phyloP scores from a whole-genome alignment of 2,113 vertebrate species.

The Lophura nycthemera region DNA sequence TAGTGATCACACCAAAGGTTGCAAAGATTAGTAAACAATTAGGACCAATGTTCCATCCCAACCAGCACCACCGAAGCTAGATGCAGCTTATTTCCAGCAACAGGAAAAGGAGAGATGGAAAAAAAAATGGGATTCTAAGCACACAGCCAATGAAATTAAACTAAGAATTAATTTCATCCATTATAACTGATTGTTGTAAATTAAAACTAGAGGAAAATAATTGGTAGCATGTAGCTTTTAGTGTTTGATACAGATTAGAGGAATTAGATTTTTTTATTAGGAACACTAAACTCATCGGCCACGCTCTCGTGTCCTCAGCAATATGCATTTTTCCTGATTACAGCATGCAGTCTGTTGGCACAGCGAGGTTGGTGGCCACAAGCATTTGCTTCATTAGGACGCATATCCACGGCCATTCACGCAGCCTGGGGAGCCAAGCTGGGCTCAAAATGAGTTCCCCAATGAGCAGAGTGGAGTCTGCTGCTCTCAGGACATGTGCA shows the following conservation, averaged over 20 bases:
- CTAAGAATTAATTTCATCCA: constrained; percentile 69
- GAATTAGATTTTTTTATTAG: constrained; percentile 69
- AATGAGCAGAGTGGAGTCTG: background rate
- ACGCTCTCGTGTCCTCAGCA: background rate
- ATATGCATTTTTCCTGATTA: background rate
- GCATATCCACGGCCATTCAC: background rate
- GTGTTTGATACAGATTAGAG: constrained; percentile 66
- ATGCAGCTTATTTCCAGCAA: constrained; percentile 30
- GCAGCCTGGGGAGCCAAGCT: background rate
- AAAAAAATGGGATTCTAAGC: constrained; percentile 1
- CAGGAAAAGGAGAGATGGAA: background rate
- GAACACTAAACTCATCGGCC: constrained; percentile 27
- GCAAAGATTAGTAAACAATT: constrained; percentile 49
- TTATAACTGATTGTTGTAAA: constrained; percentile 72
- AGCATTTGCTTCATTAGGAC: background rate
- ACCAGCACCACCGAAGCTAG: background rate
- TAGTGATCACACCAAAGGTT: background rate
- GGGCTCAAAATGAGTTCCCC: background rate
- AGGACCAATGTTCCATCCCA: constrained; percentile 30
- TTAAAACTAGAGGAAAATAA: constrained; percentile 71
- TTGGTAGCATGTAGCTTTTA: constrained; percentile 62
- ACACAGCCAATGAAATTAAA: constrained; percentile 63
- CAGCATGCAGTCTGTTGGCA: background rate
- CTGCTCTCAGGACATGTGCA: background rate
- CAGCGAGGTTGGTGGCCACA: background rate